Base-by-base conservation (phyloP, 2,113 vertebrate species). In the Tonatia bakeri region DNA sequence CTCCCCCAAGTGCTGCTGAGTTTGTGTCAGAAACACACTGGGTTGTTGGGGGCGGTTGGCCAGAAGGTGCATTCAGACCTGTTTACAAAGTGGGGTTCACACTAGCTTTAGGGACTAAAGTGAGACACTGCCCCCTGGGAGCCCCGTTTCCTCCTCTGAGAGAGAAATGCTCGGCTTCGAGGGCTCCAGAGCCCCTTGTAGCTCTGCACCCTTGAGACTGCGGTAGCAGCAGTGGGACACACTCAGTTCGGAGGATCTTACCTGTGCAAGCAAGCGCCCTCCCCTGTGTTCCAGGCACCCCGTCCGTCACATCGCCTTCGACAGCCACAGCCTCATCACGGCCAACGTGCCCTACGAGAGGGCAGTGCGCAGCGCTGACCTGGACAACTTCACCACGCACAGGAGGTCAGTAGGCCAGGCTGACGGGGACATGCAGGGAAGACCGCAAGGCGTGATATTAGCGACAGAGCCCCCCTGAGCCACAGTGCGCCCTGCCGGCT, bases 281-380 rank as follows among this genome's bases (percentile, higher is more conserved):
- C 56, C 70, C 67, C 19, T 56, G 1, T 96, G 91, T 98, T 98
- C 0, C 98, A 99, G 99, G 16, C 99, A 99, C 96, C 99, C 99
- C 0, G 99, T 99, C 0, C 98, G 99, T 4, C 99, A 99, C 31
- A 10, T 99, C 3, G 98, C 98, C 89, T 99, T 99, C 96, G 98
- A 98, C 96, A 98, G 96, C 80, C 99, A 99, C 96, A 99, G 98
- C 65, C 98, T 99, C 94, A 98, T 99, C 96, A 99, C 99, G 0
- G 99, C 99, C 91, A 99, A 99, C 96, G 96, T 99, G 98, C 99
- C 99, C 0, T 98, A 99, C 19, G 99, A 99, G 95, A 99, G 99
- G 95, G 98, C 79, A 2, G 99, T 99, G 2, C 98, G 99, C 0
- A 99, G 99, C 0, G 97, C 98, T 14, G 99, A 99, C 98, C 99